Percentiles rank a stretch among this genome's conserved stretches.
These are phyloP conservation scores for Falco punctatus DNA, from an alignment of 2,113 vertebrate genomes.

Conservation along the genomic window DNA sequence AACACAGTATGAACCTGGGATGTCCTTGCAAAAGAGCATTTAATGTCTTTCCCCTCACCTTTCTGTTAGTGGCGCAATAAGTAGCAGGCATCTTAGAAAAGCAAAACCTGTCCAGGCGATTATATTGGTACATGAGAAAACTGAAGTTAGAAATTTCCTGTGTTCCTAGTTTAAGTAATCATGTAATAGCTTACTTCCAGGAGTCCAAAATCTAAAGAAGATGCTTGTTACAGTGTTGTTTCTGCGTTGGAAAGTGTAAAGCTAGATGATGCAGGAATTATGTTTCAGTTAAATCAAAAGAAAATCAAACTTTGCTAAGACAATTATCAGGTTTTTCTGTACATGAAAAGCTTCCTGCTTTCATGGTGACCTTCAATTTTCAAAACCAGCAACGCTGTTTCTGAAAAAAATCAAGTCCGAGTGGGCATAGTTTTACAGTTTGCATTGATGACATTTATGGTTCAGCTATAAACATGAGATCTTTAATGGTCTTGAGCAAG, in stretches of 20 bases:
- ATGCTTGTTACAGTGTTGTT: neutral
- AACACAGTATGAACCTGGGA: neutral
- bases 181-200: neutral
- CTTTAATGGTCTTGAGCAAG: neutral
- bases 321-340: constrained; percentile 28
- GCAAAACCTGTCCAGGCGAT: neutral
- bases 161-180: neutral
- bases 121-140: neutral
- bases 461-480: neutral
- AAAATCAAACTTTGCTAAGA: constrained; percentile 38
- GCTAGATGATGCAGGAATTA: neutral
- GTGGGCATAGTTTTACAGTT: constrained; percentile 11
- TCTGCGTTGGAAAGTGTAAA: constrained; percentile 5
- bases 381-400: constrained; percentile 9
- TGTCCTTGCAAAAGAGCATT: neutral
- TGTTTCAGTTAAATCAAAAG: constrained; percentile 38
- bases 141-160: neutral
- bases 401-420: neutral
- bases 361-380: neutral
- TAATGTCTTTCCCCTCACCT: neutral
- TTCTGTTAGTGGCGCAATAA: neutral
- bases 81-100: neutral
- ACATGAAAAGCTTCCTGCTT: neutral
- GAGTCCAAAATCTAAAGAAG: neutral
- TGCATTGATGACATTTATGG: neutral